Percentiles rank a stretch among this genome's conserved stretches.
phyloP scores from a whole-genome alignment of 2,113 vertebrate species.

The Apodemus sylvaticus region DNA sequence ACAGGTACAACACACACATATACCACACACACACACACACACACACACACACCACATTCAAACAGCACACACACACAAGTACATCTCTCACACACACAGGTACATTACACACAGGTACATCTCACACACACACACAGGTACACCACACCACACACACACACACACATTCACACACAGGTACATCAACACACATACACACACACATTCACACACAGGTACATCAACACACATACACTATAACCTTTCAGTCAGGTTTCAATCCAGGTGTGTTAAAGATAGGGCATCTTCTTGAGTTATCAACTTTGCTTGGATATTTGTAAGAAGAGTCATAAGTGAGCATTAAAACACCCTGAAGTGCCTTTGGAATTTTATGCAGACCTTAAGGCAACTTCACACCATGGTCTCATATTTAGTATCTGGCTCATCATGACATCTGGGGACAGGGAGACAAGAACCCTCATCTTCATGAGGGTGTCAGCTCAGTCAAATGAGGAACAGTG shows the following conservation, averaged over 20 bases:
- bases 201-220: not conserved
- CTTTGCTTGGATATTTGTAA: not conserved
- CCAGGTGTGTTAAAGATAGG: not conserved
- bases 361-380: constrained; percentile 18
- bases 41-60: no score
- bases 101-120: not conserved
- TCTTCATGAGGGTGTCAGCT: not conserved
- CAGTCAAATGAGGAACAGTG: not conserved
- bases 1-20: not conserved
- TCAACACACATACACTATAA: not conserved
- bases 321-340: not conserved
- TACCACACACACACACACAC: not conserved
- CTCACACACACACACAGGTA: not conserved
- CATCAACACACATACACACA: not conserved
- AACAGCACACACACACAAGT: no score
- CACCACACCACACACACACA: no score
- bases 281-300: not conserved
- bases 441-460: not conserved
- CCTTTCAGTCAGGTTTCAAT: not conserved
- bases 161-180: no score
- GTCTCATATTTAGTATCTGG: not conserved
- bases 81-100: not conserved
- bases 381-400: not conserved
- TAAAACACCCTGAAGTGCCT: constrained; percentile 9
- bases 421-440: not conserved